Evolutionary conservation across 2,888 invertebrate genomes (phyloP), one percentile per base, ranked within the genome.

Genomic region (Eupithecia exiguata): DNA sequence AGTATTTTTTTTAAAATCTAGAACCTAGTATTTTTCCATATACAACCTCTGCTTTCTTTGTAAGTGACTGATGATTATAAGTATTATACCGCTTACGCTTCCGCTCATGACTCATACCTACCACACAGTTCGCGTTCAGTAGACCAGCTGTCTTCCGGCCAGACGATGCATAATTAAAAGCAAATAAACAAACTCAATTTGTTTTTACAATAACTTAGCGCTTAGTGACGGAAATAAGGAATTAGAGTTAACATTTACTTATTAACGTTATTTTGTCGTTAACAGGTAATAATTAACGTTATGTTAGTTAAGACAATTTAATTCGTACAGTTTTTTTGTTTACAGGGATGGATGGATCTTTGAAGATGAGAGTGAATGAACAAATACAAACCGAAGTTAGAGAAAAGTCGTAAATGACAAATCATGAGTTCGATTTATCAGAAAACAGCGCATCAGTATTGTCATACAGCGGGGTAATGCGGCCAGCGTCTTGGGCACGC

Each of bases 121-220:
- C 46, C 58, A 49, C 62, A 30, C 43, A 21, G 61, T 63, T 62
- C 36, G 63, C 53, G 72, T 53, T 63, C 72, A 72, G 49, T 72
- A 38, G 68, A 40, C 63, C 72, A 63, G 18, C n/a, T 49, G 21
- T 36, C 46, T 72, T 72, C 72, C 72, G 68, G 62, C 36, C 62
- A 61, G 25, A 62, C 71, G 30, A 58, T 68, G 36, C 67, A 43
- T 62, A 68, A 67, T 58, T 67, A 67, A 68, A 36, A 65, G 58
- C 68, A 68, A 40, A 66, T 38, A 66, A 21, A 66, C 66, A 40
- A 40, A 66, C 25, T 58, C 25, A 25, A 58, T 58, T 58, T 58
- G 58, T 58, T 58, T 58, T 58, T 58, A 14, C 9, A 10, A 53
- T 58, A 1, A 58, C 53, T 53, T 12, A 53, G 10, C 58, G 58